Evolutionary conservation across 2,888 invertebrate genomes (phyloP).

Genomic region (Theretra japonica): DNA sequence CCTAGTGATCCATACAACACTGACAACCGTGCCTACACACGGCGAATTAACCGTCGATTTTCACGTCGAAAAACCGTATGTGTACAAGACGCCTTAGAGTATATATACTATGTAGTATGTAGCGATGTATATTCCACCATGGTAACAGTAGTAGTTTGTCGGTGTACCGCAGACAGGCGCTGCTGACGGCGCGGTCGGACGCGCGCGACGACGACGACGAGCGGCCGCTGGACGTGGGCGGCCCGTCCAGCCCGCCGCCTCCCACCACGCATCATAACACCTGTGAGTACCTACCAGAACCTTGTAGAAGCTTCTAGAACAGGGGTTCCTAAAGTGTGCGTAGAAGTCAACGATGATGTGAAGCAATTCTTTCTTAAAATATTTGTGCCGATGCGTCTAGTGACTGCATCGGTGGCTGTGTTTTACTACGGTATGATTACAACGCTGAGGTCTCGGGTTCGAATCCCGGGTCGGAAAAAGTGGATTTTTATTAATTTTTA

Average conservation of each 20-base stretch:
- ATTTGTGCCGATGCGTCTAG: neutral
- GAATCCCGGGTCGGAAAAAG: no score
- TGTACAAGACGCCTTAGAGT: no score
- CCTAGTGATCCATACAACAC: no score
- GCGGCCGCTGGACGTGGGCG: slow-evolving; percentile 93
- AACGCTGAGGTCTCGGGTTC: no score
- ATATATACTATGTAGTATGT: neutral
- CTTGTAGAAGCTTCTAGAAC: neutral
- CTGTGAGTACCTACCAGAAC: slow-evolving; percentile 60
- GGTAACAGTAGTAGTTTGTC: slow-evolving; percentile 83
- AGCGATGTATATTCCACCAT: slow-evolving; percentile 36
- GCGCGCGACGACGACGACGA: slow-evolving; percentile 91
- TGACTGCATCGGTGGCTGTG: no score
- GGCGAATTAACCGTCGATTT: no score
- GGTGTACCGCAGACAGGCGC: slow-evolving; percentile 90
- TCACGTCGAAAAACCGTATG: no score
- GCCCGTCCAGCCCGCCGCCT: slow-evolving; percentile 92
- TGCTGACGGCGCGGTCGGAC: slow-evolving; percentile 89
- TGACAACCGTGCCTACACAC: no score
- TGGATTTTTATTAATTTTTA: no score
- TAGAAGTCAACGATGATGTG: no score
- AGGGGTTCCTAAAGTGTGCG: no score
- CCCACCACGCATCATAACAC: slow-evolving; percentile 78
- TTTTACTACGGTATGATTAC: no score
- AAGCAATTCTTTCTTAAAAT: neutral